Percentiles rank a stretch among this genome's conserved stretches.
These are phyloP conservation scores for Drosophila pseudoananassae DNA, from an alignment of 1,140 invertebrate genomes.

Conservation along the genomic window DNA sequence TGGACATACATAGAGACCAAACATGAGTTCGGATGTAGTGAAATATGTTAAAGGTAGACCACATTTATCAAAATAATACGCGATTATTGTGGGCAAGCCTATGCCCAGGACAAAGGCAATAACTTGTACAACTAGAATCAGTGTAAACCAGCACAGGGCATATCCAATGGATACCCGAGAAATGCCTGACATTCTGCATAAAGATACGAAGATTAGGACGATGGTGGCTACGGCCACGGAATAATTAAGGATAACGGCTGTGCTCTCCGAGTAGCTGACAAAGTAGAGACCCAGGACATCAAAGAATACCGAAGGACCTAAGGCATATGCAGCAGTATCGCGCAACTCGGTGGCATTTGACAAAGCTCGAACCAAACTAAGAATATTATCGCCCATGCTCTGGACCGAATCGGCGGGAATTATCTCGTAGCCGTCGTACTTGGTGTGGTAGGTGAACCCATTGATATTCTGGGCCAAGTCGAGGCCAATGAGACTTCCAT, in stretches of 20 bases:
- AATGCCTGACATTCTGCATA: neutral
- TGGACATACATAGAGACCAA: slow-evolving; percentile 84
- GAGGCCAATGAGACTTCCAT: slow-evolving; percentile 87
- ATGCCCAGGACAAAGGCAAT: slow-evolving; percentile 73
- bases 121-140: slow-evolving; percentile 7
- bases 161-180: neutral
- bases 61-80: slow-evolving; percentile 68
- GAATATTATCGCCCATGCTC: neutral
- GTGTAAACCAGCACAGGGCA: neutral
- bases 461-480: slow-evolving; percentile 98
- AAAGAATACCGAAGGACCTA: neutral
- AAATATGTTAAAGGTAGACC: slow-evolving; percentile 88
- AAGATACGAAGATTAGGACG: neutral
- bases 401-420: slow-evolving; percentile 1
- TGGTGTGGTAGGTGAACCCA: slow-evolving; percentile 97
- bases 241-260: neutral
- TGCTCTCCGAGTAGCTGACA: neutral
- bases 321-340: neutral
- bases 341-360: neutral
- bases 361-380: slow-evolving; percentile 1
- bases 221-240: neutral
- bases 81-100: slow-evolving; percentile 84
- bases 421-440: slow-evolving; percentile 88
- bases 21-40: slow-evolving; percentile 86
- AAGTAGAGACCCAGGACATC: neutral